A percentile compares a stretch with the other conserved stretches of the same genome.
Conservation (phyloP, 2,888 invertebrate species). For the Andrena trimmerana region DNA sequence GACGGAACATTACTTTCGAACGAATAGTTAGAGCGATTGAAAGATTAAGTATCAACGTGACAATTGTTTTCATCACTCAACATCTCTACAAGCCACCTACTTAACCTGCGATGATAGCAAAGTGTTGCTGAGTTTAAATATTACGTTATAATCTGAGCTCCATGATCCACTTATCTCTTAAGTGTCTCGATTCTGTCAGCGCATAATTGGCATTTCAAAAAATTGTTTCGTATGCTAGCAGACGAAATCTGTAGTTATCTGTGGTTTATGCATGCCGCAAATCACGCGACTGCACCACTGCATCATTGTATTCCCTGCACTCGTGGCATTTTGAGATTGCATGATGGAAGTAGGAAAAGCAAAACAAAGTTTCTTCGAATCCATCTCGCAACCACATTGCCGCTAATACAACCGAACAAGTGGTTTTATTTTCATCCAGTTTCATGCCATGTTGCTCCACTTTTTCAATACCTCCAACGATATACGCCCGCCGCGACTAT, state of each 20-base stretch:
- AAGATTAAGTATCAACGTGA: background rate
- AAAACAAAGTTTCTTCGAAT: background rate
- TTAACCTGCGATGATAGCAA: background rate
- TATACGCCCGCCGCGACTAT: background rate
- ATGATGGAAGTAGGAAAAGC: background rate
- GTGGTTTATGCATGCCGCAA: too few species aligned
- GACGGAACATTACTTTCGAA: slow-evolving; percentile 42
- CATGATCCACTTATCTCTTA: background rate
- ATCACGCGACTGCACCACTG: background rate
- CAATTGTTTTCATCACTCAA: background rate
- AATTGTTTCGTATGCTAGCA: background rate
- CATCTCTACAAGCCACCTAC: background rate
- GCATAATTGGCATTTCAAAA: background rate
- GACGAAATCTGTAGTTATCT: background rate
- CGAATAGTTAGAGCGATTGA: background rate
- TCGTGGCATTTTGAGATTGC: background rate
- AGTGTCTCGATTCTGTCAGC: background rate
- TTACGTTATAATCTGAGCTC: background rate
- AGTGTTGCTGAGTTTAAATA: background rate
- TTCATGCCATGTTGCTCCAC: slow-evolving; percentile 13
- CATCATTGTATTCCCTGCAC: slow-evolving; percentile 13
- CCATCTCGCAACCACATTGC: background rate
- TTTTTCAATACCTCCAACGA: slow-evolving; percentile 16
- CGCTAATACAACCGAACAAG: background rate
- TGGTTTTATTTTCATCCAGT: slow-evolving; percentile 19